Base-by-base conservation (phyloP, 2,888 invertebrate species). In the Volucella bombylans region DNA sequence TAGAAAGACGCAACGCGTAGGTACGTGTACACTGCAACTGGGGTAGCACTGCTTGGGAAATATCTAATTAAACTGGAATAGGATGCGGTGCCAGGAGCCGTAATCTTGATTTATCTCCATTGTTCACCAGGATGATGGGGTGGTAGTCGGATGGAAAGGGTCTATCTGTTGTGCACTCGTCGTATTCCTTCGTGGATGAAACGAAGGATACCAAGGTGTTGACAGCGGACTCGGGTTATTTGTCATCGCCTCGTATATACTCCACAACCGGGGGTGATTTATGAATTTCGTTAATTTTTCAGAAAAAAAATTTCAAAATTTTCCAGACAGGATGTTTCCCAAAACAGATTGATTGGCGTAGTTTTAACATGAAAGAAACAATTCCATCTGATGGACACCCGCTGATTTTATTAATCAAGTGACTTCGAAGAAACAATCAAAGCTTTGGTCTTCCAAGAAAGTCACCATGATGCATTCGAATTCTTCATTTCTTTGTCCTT, bases 31-130 rank as follows among this genome's bases (percentile, higher is more conserved):
- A 39, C 41, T 47, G 23, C 59, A 38, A 45, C 68, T 62, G 47
- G 69, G 77, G 65, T 62, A 49, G 45, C 52, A 49, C 61, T 68
- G 71, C 81, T 85, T 81, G 85, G 31, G 81, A 85, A 85, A 77
- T 76, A 72, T 85, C 85, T 72, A 85, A 85, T 85, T 85, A 85
- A 85, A 85, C 82, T 73, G 39, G 68, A 62, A 78, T 80, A 69
- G 74, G 52, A 76, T 67, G 80, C 72, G 77, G 55, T 87, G 86
- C 86, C 87, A 86, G 87, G 87, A 86, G 80, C 86, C 76, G 86
- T 88, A 88, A 88, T 88, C 88, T 88, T 88, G 88, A 88, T 88
- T 88, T 88, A 88, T 88, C 87, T 88, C 31, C 87, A 87, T 87
- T 87, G 86, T 87, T 81, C 80, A 68, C 31, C 55, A 31, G 61